Evolutionary conservation across 2,797 vertebrate species (phyloP).

Genomic region (Champsocephalus esox): DNA sequence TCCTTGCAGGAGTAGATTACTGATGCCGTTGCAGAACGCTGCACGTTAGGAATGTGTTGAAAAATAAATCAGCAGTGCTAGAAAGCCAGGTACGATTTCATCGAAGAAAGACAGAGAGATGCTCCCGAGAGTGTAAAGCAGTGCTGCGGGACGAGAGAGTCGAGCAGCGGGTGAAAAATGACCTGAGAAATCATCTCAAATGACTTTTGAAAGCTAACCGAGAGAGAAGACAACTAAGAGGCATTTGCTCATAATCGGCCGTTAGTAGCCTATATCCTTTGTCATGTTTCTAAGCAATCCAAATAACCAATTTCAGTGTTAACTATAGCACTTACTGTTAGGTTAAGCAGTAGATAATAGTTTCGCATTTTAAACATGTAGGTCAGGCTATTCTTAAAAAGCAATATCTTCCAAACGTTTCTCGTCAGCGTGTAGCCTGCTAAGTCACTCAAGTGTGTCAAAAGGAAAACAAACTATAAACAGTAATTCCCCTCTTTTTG

Average conservation of each 20-base stretch:
- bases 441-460: constrained; percentile 36
- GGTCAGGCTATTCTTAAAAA: background rate
- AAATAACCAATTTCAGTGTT: background rate
- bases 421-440: background rate
- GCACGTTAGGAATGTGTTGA: background rate
- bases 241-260: constrained; percentile 22
- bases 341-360: background rate
- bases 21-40: background rate
- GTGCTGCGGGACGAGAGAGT: constrained; percentile 57
- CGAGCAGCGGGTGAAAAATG: constrained; percentile 58
- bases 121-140: constrained; percentile 32
- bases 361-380: background rate
- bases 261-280: constrained; percentile 38
- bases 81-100: constrained; percentile 2
- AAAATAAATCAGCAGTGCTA: background rate
- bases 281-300: background rate
- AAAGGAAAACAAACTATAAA: constrained; percentile 63
- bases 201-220: constrained; percentile 62
- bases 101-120: constrained; percentile 20
- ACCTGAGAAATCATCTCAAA: constrained; percentile 65
- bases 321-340: background rate
- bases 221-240: constrained; percentile 42
- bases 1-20: background rate
- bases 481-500: constrained; percentile 60
- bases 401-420: constrained; percentile 1